These are phyloP conservation scores for Tridacna gigas DNA, from an alignment of 2,888 invertebrate species.

Conservation along the genomic window DNA sequence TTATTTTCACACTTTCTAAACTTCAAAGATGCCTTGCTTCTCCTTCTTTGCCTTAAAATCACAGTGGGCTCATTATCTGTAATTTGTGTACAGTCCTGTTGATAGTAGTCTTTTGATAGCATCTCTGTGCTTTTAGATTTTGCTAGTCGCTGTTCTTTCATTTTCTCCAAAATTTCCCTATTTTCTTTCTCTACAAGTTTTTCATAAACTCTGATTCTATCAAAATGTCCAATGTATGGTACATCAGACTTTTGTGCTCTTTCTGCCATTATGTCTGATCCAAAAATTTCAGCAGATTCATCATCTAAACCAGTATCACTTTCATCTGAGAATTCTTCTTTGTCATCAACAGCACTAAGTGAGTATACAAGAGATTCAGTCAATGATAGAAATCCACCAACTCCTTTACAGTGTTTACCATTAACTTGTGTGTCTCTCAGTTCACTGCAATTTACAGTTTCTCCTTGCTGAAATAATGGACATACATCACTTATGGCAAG, in stretches of 20 bases:
- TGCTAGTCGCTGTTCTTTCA: conserved; percentile 8
- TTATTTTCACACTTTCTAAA: not conserved
- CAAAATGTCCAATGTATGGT: conserved; percentile 32
- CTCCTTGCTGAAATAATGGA: not conserved
- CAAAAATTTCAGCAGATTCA: not conserved
- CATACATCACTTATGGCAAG: conserved; percentile 2
- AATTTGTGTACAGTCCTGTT: not conserved
- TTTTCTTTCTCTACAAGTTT: conserved; percentile 44
- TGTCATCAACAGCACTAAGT: not conserved
- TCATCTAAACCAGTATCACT: not conserved
- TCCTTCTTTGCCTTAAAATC: conserved; percentile 8
- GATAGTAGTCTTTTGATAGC: not conserved
- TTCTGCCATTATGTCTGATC: conserved; percentile 4
- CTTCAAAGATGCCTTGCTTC: not conserved
- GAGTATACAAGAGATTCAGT: conserved; percentile 12
- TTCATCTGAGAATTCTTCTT: not conserved
- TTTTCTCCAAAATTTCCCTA: conserved; percentile 31
- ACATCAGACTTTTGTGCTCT: not conserved
- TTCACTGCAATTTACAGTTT: not conserved
- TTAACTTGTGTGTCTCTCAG: not conserved
- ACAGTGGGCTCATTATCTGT: not conserved
- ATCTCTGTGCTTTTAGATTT: not conserved
- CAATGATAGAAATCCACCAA: not conserved
- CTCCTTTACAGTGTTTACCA: not conserved
- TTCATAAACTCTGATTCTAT: conserved; percentile 54